These are phyloP conservation scores for Mythimna albipuncta DNA, from an alignment of 2,888 invertebrate species.

Conservation along the genomic window DNA sequence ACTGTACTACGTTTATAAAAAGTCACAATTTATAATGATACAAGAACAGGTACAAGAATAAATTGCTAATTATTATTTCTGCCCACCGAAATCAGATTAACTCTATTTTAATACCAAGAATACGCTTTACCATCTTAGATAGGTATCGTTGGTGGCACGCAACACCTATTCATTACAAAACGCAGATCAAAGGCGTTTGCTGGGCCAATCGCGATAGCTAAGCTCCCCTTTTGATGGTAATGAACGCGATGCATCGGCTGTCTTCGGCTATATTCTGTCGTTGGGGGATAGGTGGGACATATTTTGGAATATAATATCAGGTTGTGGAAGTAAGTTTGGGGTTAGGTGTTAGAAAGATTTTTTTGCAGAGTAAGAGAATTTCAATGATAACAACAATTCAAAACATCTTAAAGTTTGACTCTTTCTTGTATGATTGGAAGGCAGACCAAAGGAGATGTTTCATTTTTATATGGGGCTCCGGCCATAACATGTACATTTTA, in stretches of 20 bases:
- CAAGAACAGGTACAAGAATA: conserved; percentile 37
- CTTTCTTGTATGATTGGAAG: too few relatives aligned
- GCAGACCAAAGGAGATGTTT: too few relatives aligned
- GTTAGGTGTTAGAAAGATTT: background rate
- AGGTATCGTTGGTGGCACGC: conserved; percentile 58
- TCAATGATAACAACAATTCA: background rate
- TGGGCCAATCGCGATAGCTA: conserved; percentile 56
- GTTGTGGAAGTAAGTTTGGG: background rate
- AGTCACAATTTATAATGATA: background rate
- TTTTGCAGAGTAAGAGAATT: background rate
- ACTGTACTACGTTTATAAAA: too few relatives aligned
- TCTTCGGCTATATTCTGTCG: conserved; percentile 50
- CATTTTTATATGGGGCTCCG: too few relatives aligned
- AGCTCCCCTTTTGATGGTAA: conserved; percentile 51
- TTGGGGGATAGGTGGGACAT: background rate
- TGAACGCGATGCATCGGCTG: conserved; percentile 36
- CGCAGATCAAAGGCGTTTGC: conserved; percentile 58
- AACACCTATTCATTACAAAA: conserved; percentile 63
- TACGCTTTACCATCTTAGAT: conserved; percentile 57
- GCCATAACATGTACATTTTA: too few relatives aligned
- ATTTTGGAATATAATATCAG: background rate
- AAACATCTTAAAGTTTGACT: background rate
- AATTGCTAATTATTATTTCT: conserved; percentile 52
- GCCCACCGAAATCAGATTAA: conserved; percentile 59
- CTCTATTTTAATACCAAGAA: conserved; percentile 61